Percentiles rank a stretch among this genome's conserved stretches.
Evolutionary conservation across 1,140 invertebrate species (phyloP).

Genomic region (Zophobas atratus): DNA sequence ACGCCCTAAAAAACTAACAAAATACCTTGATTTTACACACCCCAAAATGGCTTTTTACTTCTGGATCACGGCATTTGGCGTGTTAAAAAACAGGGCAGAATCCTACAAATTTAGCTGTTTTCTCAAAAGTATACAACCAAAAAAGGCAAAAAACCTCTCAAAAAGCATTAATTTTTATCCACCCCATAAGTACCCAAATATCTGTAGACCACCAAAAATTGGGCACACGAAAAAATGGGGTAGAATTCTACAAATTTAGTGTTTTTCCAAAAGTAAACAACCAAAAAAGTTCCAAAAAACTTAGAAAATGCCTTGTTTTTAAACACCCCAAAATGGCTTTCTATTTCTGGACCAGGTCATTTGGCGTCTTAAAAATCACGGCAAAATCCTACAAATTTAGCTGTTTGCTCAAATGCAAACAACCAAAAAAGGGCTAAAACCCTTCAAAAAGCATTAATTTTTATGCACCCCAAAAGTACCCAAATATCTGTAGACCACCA

Average conservation of each 20-base stretch:
- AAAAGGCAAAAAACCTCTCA: conserved; percentile 25
- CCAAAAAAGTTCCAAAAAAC: conserved; percentile 25
- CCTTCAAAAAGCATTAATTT: conserved; percentile 33
- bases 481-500: conserved; percentile 34
- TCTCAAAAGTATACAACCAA: conserved; percentile 17
- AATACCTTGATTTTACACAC: background rate
- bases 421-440: conserved; percentile 32
- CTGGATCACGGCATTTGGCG: no score
- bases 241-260: background rate
- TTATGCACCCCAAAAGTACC: conserved; percentile 40
- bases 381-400: no score
- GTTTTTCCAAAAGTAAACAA: background rate
- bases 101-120: conserved; percentile 33
- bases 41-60: background rate
- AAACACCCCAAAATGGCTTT: conserved; percentile 18
- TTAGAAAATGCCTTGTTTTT: conserved; percentile 21
- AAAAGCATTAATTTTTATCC: background rate
- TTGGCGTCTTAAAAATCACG: no score
- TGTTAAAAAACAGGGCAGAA: background rate
- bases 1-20: no score
- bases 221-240: conserved; percentile 25
- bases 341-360: no score
- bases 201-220: conserved; percentile 22
- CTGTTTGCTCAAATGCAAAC: background rate
- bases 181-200: conserved; percentile 7